These are phyloP conservation scores for Dromas ardeola DNA, from an alignment of 2,113 vertebrate genomes.

Conservation along the genomic window DNA sequence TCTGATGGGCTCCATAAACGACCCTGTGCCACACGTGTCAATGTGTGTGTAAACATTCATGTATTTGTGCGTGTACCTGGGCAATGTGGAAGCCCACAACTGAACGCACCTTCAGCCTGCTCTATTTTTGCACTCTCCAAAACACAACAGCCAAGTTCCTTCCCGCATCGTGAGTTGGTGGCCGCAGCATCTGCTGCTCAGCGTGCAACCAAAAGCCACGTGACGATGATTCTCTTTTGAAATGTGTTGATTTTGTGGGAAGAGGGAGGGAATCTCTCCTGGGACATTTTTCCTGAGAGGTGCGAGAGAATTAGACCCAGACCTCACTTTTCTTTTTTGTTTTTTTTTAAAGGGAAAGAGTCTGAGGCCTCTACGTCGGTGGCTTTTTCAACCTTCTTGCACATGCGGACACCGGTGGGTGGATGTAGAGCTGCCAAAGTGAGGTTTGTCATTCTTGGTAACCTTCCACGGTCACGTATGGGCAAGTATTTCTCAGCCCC, in stretches of 20 bases:
- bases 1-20: background rate
- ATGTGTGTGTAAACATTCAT: background rate
- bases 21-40: no score
- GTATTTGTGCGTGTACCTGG: background rate
- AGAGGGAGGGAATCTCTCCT: background rate
- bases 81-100: background rate
- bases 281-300: background rate
- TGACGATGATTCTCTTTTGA: background rate
- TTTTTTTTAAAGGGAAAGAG: background rate
- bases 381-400: background rate
- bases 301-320: background rate
- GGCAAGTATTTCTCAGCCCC: background rate
- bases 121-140: background rate
- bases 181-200: conserved; percentile 25
- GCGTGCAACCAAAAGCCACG: background rate
- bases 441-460: background rate
- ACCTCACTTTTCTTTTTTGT: background rate
- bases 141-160: background rate
- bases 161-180: background rate
- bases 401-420: background rate
- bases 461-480: background rate
- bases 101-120: background rate
- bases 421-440: background rate
- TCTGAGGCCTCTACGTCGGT: rapidly evolving
- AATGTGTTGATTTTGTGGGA: background rate